Percentiles rank a stretch among this genome's conserved stretches.
phyloP scores from a whole-genome alignment of 2,113 vertebrate genomes.

The Osmerus eperlanus region DNA sequence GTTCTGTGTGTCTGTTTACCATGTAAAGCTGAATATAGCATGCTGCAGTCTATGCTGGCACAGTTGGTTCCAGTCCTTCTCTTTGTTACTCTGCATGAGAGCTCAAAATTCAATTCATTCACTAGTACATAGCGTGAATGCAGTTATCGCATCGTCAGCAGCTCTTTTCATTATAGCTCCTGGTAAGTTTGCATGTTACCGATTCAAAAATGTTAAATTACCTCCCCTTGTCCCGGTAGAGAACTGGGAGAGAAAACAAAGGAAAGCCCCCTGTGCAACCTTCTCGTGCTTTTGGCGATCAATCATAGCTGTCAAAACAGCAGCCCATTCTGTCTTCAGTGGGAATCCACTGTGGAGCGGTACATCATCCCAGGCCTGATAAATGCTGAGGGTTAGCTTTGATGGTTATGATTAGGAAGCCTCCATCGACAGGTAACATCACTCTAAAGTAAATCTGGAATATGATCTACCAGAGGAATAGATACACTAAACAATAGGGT shows the following conservation, averaged over 20 bases:
- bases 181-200: constrained; percentile 56
- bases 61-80: background rate
- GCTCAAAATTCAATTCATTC: constrained; percentile 60
- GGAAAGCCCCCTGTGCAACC: constrained; percentile 44
- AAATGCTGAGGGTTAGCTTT: constrained; percentile 38
- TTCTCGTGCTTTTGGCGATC: constrained; percentile 46
- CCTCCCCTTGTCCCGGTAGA: constrained; percentile 35
- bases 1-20: background rate
- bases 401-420: constrained; percentile 46
- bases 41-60: constrained; percentile 50
- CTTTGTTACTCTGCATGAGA: constrained; percentile 23
- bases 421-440: constrained; percentile 5
- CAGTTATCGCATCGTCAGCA: constrained; percentile 64
- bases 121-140: constrained; percentile 41
- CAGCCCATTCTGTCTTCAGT: constrained; percentile 45
- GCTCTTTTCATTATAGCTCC: constrained; percentile 50
- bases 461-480: background rate
- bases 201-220: constrained; percentile 61
- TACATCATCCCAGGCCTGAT: constrained; percentile 53
- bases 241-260: constrained; percentile 38
- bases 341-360: constrained; percentile 43
- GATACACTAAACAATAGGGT: background rate
- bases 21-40: constrained; percentile 27
- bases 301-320: constrained; percentile 64
- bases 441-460: constrained; percentile 5